Evolutionary conservation across 2,113 vertebrate species (phyloP), one percentile per base, ranked within the genome.

Genomic region (Colius striatus): DNA sequence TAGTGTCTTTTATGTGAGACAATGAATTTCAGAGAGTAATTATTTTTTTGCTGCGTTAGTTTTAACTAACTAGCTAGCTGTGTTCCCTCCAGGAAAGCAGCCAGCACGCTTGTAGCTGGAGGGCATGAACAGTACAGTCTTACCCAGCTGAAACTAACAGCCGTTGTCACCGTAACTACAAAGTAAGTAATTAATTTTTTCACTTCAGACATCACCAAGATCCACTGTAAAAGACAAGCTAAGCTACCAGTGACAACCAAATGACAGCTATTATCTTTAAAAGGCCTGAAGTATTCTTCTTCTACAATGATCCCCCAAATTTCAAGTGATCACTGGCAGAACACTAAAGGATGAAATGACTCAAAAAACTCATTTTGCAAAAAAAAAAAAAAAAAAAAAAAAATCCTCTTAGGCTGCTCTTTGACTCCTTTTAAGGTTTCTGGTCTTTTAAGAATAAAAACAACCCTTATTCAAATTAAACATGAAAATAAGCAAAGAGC

Each of bases 41-140:
- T 21, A 51, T 1, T 30, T 70, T 76, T 54, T 73, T 45, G 13
- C 32, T 29, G 11, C 2, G 29, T 60, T 73, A 79, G 32, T 86
- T 91, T 86, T 57, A 89, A 55, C 19, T 43, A 60, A 41, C 21
- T 30, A 62, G 10, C 53, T 85, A 68, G 38, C 16, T 73, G 58
- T 2, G 1, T 27, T 91, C 26, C 10, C 20, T 57, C 8, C 26
- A 45, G 68, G 23, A 61, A 68, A 79, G 41, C 57, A 77, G 38
- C 21, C 2, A 9, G 27, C 51, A 58, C 21, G 16, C 8, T 57
- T 3, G 0, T 0, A 4, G 26, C 43, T 34, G 61, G 53, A 55
- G 43, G 48, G 66, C 53, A 60, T 48, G 57, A 78, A 47, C 32
- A 54, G 19, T 2, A 7, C 8, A n/a, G 5, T 12, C 53, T 54